Percentiles rank a stretch among this genome's conserved stretches.
Conservation (phyloP, 2,797 vertebrate species). For the Sorex maritimensis region DNA sequence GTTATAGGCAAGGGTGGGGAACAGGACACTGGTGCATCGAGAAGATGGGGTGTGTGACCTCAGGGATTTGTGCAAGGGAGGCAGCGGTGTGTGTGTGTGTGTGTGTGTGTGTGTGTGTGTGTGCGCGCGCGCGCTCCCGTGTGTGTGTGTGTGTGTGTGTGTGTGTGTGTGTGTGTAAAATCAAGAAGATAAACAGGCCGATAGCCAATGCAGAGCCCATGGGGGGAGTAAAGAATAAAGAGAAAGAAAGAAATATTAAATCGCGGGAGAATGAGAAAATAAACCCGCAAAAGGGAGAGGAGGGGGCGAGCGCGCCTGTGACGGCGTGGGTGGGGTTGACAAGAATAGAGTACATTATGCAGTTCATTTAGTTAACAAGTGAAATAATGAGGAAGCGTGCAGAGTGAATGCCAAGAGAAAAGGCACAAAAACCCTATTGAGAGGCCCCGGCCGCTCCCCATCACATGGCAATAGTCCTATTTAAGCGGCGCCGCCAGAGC, state of each 20-base stretch:
- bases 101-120: too few species aligned
- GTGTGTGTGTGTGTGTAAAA: constrained; percentile 80
- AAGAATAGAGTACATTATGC: constrained; percentile 99
- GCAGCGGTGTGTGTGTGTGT: too few species aligned
- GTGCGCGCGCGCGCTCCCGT: not conserved
- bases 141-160: too few species aligned
- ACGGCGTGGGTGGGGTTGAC: constrained; percentile 99
- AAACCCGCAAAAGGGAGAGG: constrained; percentile 92
- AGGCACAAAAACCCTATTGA: constrained; percentile 99
- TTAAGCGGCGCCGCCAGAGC: constrained; percentile 93
- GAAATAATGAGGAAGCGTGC: constrained; percentile 99
- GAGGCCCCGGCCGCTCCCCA: constrained; percentile 95
- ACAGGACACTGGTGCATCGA: constrained; percentile 64
- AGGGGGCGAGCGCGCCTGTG: constrained; percentile 92
- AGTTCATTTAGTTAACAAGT: constrained; percentile 99
- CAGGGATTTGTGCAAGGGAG: constrained; percentile 53
- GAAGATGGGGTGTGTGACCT: constrained; percentile 40
- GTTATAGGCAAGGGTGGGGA: not conserved
- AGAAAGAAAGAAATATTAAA: constrained; percentile 93
- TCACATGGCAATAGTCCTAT: constrained; percentile 97
- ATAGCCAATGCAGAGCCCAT: constrained; percentile 83
- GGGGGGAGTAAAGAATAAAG: constrained; percentile 88
- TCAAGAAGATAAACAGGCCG: constrained; percentile 84
- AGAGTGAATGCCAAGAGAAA: constrained; percentile 99
- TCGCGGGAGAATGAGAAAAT: constrained; percentile 94